Evolutionary conservation across 2,113 vertebrate species (phyloP), one percentile per base, ranked within the genome.

Genomic region (Neofelis nebulosa): DNA sequence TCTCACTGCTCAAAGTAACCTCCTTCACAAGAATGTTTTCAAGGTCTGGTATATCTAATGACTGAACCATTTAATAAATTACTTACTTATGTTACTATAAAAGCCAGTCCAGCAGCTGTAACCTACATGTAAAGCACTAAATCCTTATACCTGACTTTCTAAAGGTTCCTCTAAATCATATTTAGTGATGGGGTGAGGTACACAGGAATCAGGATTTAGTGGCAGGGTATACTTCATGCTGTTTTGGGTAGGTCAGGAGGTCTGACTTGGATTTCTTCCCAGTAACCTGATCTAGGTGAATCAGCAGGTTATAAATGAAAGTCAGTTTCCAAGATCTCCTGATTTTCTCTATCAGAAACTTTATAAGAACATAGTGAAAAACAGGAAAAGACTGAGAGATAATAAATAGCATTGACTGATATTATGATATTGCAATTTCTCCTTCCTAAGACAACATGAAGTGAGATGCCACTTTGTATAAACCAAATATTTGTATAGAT

Each of bases 271-370:
- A 98, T 98, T 98, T 98, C 97, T 98, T 98, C 97, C 97, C 97
- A 98, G 97, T 98, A 98, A 98, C 88, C 96, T 94, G 97, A 98
- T 98, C 97, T 98, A 98, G 97, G 97, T 98, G 96, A 98, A 96
- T 94, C 97, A 98, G 98, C 97, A 97, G 94, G 98, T 98, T 98
- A 98, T 95, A 97, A 98, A 97, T 97, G 97, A 97, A 97, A 97
- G 95, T 97, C 86, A 89, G 80, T 97, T 94, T 97, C 96, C 95
- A 96, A 97, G 95, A 90, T 91, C 87, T 85, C 78, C 94, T 89
- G 52, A 87, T 95, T 97, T 94, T 98, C 92, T 96, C 82, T 76
- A 94, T 69, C 92, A 96, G 82, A 88, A 96, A 92, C 90, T 79
- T 92, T 96, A 73, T 27, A 96, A 69, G 45, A 87, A 96, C 45